A percentile compares a stretch with the other conserved stretches of the same genome.
Conservation (phyloP, 2,888 invertebrate species). For the Pandemis cinnamomeana region DNA sequence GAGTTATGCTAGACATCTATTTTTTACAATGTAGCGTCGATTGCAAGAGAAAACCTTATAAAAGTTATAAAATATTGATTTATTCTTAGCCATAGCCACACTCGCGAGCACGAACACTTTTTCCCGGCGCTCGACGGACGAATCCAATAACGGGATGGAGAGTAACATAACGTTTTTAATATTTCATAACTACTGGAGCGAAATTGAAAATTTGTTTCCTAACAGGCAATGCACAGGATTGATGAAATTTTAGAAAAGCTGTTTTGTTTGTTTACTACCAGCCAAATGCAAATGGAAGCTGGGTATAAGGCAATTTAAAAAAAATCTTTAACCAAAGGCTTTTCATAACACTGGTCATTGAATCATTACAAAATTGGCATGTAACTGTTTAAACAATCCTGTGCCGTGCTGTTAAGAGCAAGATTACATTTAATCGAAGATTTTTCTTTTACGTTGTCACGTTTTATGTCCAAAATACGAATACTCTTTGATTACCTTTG, state of each 20-base stretch:
- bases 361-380: too few relatives aligned
- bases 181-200: slow-evolving; percentile 12
- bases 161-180: slow-evolving; percentile 22
- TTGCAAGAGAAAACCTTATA: slow-evolving; percentile 31
- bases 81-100: slow-evolving; percentile 17
- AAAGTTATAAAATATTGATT: slow-evolving; percentile 28
- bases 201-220: slow-evolving; percentile 19
- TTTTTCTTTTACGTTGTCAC: background rate
- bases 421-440: too few relatives aligned
- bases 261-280: background rate
- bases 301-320: background rate
- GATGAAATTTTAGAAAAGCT: slow-evolving; percentile 7
- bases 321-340: background rate
- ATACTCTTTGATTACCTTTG: background rate
- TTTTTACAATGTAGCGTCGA: background rate
- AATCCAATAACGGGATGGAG: slow-evolving; percentile 28
- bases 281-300: background rate
- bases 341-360: too few relatives aligned
- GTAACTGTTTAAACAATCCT: too few relatives aligned
- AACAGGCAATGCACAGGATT: background rate
- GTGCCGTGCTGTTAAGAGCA: too few relatives aligned
- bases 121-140: slow-evolving; percentile 11
- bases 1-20: slow-evolving; percentile 22
- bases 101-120: slow-evolving; percentile 9
- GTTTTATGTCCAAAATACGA: background rate